Evolutionary conservation across 2,888 invertebrate species (phyloP), one percentile per base, ranked within the genome.

Genomic region (Pseudoips prasinana): DNA sequence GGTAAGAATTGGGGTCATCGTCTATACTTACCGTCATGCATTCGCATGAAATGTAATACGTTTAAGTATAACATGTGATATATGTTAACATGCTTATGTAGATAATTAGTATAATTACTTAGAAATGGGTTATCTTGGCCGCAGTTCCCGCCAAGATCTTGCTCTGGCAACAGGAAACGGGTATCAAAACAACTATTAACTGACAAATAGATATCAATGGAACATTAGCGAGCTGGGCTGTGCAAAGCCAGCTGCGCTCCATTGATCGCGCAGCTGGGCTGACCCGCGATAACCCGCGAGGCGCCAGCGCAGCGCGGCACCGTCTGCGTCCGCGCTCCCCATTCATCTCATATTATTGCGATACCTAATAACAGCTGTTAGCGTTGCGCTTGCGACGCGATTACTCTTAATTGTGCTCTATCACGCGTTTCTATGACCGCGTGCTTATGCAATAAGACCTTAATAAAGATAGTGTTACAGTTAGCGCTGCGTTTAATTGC

Each of bases 241-340:
- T 62, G 59, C 46, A 46, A 41, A 53, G 56, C 58, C 64, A 72
- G 70, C 67, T 57, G 57, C 58, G 53, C 50, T 61, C 64, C 74
- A 75, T 75, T 74, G 73, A 75, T 67, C 64, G 60, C 67, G 61
- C 55, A 53, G 53, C 60, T 73, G 79, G 36, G 48, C 36, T 64
- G 70, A 79, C 83, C 83, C 67, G 66, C 66, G 84, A 84, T 84
- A 84, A 84, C 84, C 85, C 74, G 71, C 70, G 70, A 77, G 85
- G 85, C 85, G 85, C 86, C 84, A 65, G 58, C 58, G 55, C 39
- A 62, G 54, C 58, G 55, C 39, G 63, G 54, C 52, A 63, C 58
- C 60, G 68, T 63, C 57, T 55, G 58, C 59, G 49, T 54, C 54
- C 52, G n/a, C 49, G 64, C 55, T 65, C 63, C 59, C 66, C 83